phyloP scores from a whole-genome alignment of 1,140 invertebrate genomes.

The Drosophila biarmipes region DNA sequence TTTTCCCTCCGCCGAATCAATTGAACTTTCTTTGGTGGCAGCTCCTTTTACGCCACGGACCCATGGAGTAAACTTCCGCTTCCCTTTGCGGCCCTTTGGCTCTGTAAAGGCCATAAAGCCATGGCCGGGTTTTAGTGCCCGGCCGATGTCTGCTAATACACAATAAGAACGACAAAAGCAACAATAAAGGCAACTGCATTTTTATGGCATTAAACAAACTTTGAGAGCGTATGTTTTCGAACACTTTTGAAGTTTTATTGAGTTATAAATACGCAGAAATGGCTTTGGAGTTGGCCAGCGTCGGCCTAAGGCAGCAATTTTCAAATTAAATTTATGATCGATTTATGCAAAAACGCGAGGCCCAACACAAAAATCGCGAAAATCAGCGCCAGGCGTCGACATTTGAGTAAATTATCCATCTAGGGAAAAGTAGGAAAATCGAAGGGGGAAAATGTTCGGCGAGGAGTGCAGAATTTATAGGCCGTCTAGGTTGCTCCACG shows the following conservation, averaged over 20 bases:
- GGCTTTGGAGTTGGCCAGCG: slow-evolving; percentile 59
- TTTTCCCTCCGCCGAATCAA: slow-evolving; percentile 14
- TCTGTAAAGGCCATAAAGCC: slow-evolving; percentile 61
- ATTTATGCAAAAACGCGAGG: slow-evolving; percentile 70
- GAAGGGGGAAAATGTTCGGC: neutral
- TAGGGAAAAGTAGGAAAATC: slow-evolving; percentile 1
- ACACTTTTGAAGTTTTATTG: slow-evolving; percentile 83
- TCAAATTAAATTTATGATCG: slow-evolving; percentile 82
- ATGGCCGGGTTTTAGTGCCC: slow-evolving; percentile 67
- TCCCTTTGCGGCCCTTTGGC: slow-evolving; percentile 8
- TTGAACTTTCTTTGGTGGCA: slow-evolving; percentile 21
- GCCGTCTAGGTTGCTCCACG: slow-evolving; percentile 37
- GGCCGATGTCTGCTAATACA: slow-evolving; percentile 40
- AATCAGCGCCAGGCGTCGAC: slow-evolving; percentile 72
- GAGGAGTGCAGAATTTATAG: slow-evolving; percentile 54
- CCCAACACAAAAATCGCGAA: slow-evolving; percentile 36
- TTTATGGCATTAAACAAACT: slow-evolving; percentile 80
- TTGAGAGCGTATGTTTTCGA: slow-evolving; percentile 79
- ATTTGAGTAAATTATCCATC: slow-evolving; percentile 72
- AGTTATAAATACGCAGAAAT: slow-evolving; percentile 81
- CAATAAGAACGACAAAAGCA: slow-evolving; percentile 48
- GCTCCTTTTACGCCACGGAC: slow-evolving; percentile 33
- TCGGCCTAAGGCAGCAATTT: slow-evolving; percentile 56
- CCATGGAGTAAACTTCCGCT: slow-evolving; percentile 70
- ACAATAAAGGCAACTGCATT: slow-evolving; percentile 60